Evolutionary conservation across 2,797 vertebrate genomes (phyloP).

Genomic region (Erethizon dorsatum): DNA sequence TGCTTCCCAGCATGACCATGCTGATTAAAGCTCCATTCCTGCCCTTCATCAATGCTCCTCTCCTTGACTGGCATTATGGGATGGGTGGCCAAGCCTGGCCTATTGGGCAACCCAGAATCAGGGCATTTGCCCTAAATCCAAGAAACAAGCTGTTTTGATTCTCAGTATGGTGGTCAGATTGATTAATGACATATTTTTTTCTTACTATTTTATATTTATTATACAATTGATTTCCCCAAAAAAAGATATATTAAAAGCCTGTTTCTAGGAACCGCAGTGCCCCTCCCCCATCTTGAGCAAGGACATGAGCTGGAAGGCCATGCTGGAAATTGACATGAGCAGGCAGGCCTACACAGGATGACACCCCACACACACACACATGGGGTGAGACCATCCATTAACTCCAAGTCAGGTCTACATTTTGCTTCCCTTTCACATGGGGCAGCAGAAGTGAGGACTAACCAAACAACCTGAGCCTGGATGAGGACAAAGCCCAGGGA

Average conservation of each 20-base stretch:
- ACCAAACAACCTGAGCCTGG: not conserved
- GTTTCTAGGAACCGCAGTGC: not conserved
- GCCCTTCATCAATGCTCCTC: not conserved
- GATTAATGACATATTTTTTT: not conserved
- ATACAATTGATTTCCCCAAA: conserved; percentile 16
- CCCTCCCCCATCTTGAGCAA: not conserved
- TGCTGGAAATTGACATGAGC: not conserved
- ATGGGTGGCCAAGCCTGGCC: not conserved
- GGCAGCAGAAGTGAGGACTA: not conserved
- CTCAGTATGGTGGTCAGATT: not conserved
- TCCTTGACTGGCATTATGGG: not conserved
- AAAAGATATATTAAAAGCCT: conserved; percentile 24
- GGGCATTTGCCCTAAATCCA: not conserved
- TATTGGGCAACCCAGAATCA: not conserved
- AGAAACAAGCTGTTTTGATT: not conserved
- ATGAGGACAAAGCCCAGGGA: not conserved
- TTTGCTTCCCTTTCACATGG: not conserved
- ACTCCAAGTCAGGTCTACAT: not conserved
- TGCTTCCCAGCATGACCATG: not conserved
- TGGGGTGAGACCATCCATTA: not conserved
- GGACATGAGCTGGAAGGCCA: not conserved
- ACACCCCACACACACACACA: not conserved
- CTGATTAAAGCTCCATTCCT: not conserved
- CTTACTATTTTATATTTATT: not conserved
- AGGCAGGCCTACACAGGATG: not conserved